These are phyloP conservation scores for Dascyllus trimaculatus DNA, from an alignment of 2,113 vertebrate genomes.

Conservation along the genomic window DNA sequence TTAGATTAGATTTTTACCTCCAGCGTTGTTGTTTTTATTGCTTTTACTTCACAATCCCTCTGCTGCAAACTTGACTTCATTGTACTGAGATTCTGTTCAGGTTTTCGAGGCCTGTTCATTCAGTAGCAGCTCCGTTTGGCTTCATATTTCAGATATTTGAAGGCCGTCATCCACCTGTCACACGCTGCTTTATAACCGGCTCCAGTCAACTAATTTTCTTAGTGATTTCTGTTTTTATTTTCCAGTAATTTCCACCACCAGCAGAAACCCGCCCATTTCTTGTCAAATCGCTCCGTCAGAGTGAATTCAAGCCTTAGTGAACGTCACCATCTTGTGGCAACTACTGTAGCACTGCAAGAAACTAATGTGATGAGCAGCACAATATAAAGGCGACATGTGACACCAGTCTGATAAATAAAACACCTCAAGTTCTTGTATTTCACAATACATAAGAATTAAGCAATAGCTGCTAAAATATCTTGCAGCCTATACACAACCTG, in stretches of 20 bases:
- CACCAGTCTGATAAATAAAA: no score
- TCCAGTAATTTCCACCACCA: neutral
- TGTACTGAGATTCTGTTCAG: neutral
- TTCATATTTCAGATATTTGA: neutral
- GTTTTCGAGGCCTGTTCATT: neutral
- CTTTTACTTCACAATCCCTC: neutral
- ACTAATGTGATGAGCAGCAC: no score
- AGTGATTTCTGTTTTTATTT: neutral
- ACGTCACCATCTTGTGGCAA: conserved; percentile 69
- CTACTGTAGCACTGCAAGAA: neutral
- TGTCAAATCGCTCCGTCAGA: no score
- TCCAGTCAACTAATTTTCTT: neutral
- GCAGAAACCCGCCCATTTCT: neutral
- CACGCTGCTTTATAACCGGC: neutral
- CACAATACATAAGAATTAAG: no score
- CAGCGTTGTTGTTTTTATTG: neutral
- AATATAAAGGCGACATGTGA: no score
- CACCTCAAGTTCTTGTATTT: no score
- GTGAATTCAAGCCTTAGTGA: conserved; percentile 18
- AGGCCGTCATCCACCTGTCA: neutral
- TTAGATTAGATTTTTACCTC: neutral
- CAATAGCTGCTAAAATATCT: no score
- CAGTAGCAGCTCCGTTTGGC: neutral
- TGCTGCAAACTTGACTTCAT: neutral
- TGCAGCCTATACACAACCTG: no score